phyloP scores from a whole-genome alignment of 2,113 vertebrate species.

The Egretta garzetta region DNA sequence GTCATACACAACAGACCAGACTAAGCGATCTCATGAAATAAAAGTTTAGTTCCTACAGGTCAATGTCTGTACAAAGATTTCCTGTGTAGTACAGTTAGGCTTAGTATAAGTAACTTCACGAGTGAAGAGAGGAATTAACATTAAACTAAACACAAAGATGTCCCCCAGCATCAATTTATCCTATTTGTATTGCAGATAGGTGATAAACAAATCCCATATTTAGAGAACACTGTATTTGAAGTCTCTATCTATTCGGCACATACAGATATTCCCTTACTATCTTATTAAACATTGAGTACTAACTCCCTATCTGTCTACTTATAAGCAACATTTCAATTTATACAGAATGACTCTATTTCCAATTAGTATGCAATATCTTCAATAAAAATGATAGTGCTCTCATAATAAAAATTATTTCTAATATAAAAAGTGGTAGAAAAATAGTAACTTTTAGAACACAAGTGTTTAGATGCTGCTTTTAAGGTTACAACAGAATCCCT shows the following conservation, averaged over 20 bases:
- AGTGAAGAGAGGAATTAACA: not conserved
- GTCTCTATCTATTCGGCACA: not conserved
- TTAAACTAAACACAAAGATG: not conserved
- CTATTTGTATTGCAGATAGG: not conserved
- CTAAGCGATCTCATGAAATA: not conserved
- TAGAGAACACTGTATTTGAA: not conserved
- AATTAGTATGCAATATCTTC: not conserved
- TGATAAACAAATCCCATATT: not conserved
- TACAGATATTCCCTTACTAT: not conserved
- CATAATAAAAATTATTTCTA: not conserved
- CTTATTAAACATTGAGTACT: not conserved
- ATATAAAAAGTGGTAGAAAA: not conserved
- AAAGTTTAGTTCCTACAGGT: not conserved
- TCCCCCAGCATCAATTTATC: not conserved
- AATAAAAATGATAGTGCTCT: not conserved
- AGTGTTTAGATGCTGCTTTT: not conserved
- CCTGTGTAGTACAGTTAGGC: not conserved
- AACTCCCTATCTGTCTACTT: not conserved
- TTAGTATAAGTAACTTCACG: not conserved
- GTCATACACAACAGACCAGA: not conserved
- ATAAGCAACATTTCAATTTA: not conserved
- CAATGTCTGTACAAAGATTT: not conserved
- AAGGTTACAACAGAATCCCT: not conserved
- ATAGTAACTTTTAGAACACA: not conserved
- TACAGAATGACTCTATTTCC: not conserved